phyloP scores from a whole-genome alignment of 2,113 vertebrate genomes.

The Gambusia holbrooki region DNA sequence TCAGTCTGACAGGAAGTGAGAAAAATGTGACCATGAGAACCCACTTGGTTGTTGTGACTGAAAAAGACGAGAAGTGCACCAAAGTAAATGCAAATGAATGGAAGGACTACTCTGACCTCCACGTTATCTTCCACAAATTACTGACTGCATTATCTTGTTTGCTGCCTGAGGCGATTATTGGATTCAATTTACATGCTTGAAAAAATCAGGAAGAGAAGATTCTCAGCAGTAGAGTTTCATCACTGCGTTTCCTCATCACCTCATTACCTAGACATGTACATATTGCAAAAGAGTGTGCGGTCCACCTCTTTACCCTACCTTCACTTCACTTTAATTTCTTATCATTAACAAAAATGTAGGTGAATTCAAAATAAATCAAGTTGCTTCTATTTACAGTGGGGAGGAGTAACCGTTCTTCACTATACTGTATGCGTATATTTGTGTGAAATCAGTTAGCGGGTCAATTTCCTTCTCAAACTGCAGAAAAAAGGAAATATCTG shows the following conservation, averaged over 20 bases:
- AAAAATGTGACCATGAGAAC: conserved; percentile 35
- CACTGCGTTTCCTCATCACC: conserved; percentile 30
- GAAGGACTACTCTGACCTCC: conserved; percentile 57
- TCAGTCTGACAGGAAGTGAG: conserved; percentile 54
- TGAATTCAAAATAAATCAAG: too few species aligned
- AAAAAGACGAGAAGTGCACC: conserved; percentile 28
- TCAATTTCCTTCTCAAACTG: too few species aligned
- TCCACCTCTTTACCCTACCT: too few species aligned
- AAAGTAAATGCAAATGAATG: conserved; percentile 48
- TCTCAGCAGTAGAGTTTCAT: conserved; percentile 37
- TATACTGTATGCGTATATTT: too few species aligned
- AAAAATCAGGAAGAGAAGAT: conserved; percentile 44
- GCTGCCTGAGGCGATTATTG: conserved; percentile 60
- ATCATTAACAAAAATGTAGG: too few species aligned
- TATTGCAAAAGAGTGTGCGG: neutral
- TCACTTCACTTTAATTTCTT: too few species aligned
- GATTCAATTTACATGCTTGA: conserved; percentile 58
- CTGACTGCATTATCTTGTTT: conserved; percentile 64
- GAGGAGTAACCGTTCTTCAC: too few species aligned
- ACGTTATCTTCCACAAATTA: conserved; percentile 60
- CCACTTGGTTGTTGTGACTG: conserved; percentile 32
- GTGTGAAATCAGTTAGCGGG: too few species aligned
- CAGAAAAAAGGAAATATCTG: too few species aligned
- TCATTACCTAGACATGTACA: neutral
- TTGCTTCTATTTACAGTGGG: too few species aligned